Conservation (phyloP, 2,797 vertebrate genomes). For the Decapterus maruadsi region DNA sequence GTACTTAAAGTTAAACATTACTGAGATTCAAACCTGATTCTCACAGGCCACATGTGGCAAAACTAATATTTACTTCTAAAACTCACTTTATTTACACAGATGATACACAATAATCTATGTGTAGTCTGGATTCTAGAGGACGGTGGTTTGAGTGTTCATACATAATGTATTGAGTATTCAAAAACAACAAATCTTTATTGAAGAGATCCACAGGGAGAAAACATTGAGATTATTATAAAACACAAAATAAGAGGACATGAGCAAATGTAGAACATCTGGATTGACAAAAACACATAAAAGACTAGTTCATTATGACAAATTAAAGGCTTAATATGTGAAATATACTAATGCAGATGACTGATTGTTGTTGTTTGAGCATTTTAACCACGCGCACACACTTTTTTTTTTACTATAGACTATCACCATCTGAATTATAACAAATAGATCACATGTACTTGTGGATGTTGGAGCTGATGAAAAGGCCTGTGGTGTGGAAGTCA, state of each 20-base stretch:
- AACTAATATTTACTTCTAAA: not conserved
- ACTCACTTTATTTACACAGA: not conserved
- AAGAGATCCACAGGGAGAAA: not conserved
- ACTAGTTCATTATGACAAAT: not conserved
- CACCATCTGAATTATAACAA: not conserved
- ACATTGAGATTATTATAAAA: not conserved
- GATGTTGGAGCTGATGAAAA: not conserved
- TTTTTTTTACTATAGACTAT: not conserved
- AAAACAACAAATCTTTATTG: not conserved
- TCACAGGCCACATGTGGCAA: not conserved
- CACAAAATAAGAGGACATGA: not conserved
- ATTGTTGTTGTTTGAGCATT: no score
- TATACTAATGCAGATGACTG: not conserved
- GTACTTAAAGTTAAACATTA: not conserved
- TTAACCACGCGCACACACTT: no score
- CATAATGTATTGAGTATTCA: not conserved
- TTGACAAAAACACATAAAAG: not conserved
- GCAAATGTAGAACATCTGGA: not conserved
- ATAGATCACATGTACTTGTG: not conserved
- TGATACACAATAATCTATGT: not conserved
- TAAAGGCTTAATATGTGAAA: not conserved
- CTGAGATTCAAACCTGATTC: not conserved
- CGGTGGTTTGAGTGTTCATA: no score
- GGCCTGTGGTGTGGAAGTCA: constrained; percentile 11
- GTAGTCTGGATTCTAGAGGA: no score